Evolutionary conservation across 2,113 vertebrate genomes (phyloP), one percentile per base, ranked within the genome.

Genomic region (Notechis scutatus): DNA sequence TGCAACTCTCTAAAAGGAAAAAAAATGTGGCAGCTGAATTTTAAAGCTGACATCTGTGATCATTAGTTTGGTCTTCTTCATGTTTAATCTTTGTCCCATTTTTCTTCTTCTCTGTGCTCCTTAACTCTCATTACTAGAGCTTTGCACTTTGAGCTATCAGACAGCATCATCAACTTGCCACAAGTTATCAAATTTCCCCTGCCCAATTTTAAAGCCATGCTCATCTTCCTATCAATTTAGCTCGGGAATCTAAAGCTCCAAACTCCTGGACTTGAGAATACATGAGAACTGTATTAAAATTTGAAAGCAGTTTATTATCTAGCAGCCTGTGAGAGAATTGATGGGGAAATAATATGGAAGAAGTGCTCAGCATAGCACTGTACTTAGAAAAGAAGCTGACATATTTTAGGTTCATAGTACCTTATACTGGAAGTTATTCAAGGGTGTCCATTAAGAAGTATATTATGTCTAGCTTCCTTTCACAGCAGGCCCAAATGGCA

Each of bases 371-470:
- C 69, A 39, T 8, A 81, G 34, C 15, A 20, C 34, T 89, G 39
- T 56, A 21, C 34, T 47, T 50, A 64, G 21, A 45, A 39, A 47
- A 69, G 12, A 15, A 34, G 57, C 45, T 61, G 18, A n/a, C 45
- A 74, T 29, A 34, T 64, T 4, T 3, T 24, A 3, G 14, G 14
- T 2, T 15, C 0, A 0, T 4, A 5, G 45, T 0, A 0, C 20
- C 61, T 52, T 52, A 81, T 21, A 59, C n/a, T 24, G 0, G 34
- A 15, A 45, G 42, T n/a, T 11, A 85, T 34, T 18, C 6, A 21
- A 0, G 1, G 18, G 2, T 39, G 14, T 4, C 14, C 24, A 20
- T 14, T 3, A 39, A 54, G 26, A 0, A 0, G 7, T 0, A 81
- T 87, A 26, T 56, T 12, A 59, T 92, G 87, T 89, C 64, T 57